Evolutionary conservation across 2,888 invertebrate species (phyloP).

Genomic region (Hofmannophila pseudospretella): DNA sequence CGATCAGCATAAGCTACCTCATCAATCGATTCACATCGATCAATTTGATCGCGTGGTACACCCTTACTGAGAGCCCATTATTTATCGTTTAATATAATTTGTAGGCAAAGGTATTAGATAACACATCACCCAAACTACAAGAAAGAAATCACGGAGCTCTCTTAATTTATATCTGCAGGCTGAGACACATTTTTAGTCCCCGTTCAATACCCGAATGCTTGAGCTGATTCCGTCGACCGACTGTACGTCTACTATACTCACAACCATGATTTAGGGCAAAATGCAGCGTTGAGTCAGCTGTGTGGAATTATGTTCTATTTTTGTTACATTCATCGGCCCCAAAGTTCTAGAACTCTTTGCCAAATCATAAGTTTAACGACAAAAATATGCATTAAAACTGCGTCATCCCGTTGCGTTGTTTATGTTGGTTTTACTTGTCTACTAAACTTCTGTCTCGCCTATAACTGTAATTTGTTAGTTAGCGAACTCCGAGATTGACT

Average conservation of each 20-base stretch:
- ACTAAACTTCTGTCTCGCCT: constrained; percentile 5
- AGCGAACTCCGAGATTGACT: constrained; percentile 9
- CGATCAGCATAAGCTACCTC: too few species aligned
- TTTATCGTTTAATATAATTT: too few species aligned
- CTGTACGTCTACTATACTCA: constrained; percentile 6
- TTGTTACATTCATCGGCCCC: constrained; percentile 51
- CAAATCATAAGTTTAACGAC: constrained; percentile 67
- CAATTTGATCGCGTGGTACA: too few species aligned
- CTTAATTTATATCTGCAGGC: too few species aligned
- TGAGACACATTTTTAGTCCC: too few species aligned
- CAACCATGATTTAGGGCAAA: constrained; percentile 24
- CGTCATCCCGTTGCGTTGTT: constrained; percentile 39
- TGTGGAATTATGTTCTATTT: constrained; percentile 65
- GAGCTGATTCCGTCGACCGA: neutral
- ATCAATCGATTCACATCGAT: too few species aligned
- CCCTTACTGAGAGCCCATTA: too few species aligned
- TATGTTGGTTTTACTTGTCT: constrained; percentile 17
- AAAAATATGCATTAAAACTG: constrained; percentile 58
- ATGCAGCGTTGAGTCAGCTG: constrained; percentile 48
- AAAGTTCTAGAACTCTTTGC: constrained; percentile 53
- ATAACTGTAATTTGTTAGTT: constrained; percentile 10
- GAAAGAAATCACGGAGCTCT: too few species aligned
- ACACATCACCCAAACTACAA: too few species aligned
- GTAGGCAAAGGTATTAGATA: too few species aligned
- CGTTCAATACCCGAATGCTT: too few species aligned